Evolutionary conservation across 92 coral and sea anemone genomes (phyloP).

Genomic region (Metridium senile): DNA sequence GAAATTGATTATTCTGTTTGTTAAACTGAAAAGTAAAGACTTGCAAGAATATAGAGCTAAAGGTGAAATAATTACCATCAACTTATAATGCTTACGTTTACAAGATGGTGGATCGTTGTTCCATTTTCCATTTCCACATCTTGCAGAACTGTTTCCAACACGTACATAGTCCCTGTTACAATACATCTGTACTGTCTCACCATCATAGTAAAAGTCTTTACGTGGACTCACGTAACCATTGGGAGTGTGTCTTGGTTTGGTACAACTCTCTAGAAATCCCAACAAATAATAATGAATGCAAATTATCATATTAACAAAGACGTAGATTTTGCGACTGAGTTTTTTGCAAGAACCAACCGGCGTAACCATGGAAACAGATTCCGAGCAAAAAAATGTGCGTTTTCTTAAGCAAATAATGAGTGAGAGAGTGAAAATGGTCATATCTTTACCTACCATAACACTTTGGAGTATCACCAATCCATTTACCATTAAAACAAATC

Average conservation of each 20-base stretch:
- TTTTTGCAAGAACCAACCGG: too few relatives aligned
- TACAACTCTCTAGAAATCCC: conserved; percentile 25
- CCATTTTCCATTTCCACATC: conserved; percentile 17
- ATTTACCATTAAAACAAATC: background rate
- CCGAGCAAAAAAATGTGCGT: too few relatives aligned
- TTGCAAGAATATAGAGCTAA: too few relatives aligned
- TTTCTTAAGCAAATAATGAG: too few relatives aligned
- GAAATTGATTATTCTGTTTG: background rate
- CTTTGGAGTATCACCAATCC: background rate
- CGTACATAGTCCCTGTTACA: background rate
- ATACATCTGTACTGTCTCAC: background rate
- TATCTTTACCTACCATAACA: background rate
- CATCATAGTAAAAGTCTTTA: conserved; percentile 4
- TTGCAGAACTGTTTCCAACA: background rate
- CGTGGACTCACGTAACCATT: conserved; percentile 19
- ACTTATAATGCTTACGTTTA: conserved; percentile 10
- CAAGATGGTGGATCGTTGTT: conserved; percentile 11
- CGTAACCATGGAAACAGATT: too few relatives aligned
- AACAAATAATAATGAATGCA: conserved; percentile 4
- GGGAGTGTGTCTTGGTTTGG: background rate
- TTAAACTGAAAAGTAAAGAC: too few relatives aligned
- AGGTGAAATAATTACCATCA: too few relatives aligned
- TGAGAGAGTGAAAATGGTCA: background rate
- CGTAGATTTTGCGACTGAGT: background rate
- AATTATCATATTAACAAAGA: conserved; percentile 4